These are phyloP conservation scores for Caenorhabditis latens DNA, from an alignment of 1,140 invertebrate genomes.

Conservation along the genomic window DNA sequence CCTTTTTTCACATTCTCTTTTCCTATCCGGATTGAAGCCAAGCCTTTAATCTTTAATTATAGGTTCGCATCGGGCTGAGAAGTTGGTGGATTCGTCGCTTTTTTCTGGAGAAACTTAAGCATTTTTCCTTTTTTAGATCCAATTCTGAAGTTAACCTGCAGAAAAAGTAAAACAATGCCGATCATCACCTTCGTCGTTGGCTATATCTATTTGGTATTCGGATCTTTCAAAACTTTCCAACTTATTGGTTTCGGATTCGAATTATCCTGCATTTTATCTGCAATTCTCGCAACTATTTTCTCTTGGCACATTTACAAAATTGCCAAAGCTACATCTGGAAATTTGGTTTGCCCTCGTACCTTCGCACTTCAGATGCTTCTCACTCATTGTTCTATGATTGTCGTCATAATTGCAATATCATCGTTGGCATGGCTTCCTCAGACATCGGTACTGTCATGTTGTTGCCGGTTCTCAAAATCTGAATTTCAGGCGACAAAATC, in stretches of 20 bases:
- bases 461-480: background rate
- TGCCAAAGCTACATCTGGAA: background rate
- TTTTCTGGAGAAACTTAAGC: no score
- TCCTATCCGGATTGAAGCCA: no score
- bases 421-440: background rate
- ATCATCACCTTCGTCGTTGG: conserved; percentile 6
- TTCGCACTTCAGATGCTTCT: conserved; percentile 11
- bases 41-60: background rate
- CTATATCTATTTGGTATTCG: background rate
- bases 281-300: background rate
- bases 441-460: background rate
- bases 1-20: no score
- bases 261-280: background rate
- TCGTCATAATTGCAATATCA: background rate
- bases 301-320: background rate
- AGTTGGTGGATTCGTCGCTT: no score
- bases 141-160: background rate
- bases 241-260: background rate
- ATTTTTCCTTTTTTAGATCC: no score
- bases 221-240: conserved; percentile 7
- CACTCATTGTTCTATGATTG: conserved; percentile 7
- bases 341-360: background rate
- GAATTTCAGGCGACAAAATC: background rate
- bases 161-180: background rate
- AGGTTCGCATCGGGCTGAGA: background rate